Evolutionary conservation across 2,888 invertebrate species (phyloP).

Genomic region (Epinotia bilunana): DNA sequence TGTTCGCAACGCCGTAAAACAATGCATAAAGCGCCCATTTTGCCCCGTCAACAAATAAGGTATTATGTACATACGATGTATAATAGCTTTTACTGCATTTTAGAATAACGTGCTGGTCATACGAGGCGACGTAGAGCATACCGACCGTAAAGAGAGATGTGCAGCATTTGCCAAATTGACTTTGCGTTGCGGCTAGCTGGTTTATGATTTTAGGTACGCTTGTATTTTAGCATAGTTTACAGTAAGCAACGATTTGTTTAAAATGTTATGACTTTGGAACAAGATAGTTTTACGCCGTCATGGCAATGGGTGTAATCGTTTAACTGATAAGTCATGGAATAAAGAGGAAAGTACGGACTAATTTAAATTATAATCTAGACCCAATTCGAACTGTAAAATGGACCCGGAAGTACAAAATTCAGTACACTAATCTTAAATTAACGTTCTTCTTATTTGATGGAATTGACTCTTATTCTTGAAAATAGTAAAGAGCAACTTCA

Average conservation of each 20-base stretch:
- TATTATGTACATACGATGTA: background rate
- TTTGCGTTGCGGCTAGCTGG: slow-evolving; percentile 46
- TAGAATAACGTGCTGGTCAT: background rate
- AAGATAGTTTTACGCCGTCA: slow-evolving; percentile 9
- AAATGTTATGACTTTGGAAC: slow-evolving; percentile 21
- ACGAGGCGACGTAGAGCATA: slow-evolving; percentile 48
- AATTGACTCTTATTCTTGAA: background rate
- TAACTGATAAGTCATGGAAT: background rate
- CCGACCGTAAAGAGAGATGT: slow-evolving; percentile 53
- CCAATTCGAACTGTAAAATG: no score
- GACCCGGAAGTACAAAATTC: no score
- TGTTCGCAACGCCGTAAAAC: slow-evolving; percentile 40
- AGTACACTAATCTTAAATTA: no score
- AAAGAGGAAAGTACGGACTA: no score
- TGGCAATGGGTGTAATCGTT: background rate
- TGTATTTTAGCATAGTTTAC: slow-evolving; percentile 27
- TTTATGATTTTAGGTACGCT: slow-evolving; percentile 37
- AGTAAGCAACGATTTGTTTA: slow-evolving; percentile 23
- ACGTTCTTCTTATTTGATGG: no score
- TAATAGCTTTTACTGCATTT: slow-evolving; percentile 9
- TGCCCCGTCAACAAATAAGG: background rate
- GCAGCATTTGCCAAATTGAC: slow-evolving; percentile 58
- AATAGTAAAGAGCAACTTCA: background rate
- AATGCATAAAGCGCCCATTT: slow-evolving; percentile 50
- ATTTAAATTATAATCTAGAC: no score